Evolutionary conservation across 2,888 invertebrate species (phyloP).

Genomic region (Plebejus argus): DNA sequence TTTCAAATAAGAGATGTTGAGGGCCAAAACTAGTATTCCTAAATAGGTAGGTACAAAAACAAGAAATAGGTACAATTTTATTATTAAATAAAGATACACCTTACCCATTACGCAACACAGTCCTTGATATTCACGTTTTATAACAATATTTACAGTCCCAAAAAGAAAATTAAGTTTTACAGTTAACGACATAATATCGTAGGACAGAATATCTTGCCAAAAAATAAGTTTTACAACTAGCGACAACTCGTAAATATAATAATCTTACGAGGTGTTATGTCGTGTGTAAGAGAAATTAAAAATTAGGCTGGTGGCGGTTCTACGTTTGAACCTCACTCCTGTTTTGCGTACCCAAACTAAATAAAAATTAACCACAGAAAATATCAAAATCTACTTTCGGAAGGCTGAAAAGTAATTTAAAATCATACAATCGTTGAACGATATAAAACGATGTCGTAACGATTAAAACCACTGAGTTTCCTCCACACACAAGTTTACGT

Average conservation of each 20-base stretch:
- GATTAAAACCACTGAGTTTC: background rate
- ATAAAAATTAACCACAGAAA: background rate
- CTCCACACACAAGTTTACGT: background rate
- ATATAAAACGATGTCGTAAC: background rate
- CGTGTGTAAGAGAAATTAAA: background rate
- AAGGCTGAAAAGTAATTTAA: background rate
- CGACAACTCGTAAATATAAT: background rate
- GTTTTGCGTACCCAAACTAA: background rate
- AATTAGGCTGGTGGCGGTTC: no score
- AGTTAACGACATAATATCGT: background rate
- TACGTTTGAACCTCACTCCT: no score
- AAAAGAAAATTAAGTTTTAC: background rate
- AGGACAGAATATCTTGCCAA: no score
- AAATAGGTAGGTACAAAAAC: background rate
- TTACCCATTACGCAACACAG: background rate
- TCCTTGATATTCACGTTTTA: background rate
- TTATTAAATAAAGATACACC: no score
- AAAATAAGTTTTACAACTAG: background rate
- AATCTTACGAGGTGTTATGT: background rate
- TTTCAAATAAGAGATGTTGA: background rate
- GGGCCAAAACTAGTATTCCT: background rate
- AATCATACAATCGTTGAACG: background rate
- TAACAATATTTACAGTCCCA: background rate
- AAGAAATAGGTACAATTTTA: background rate
- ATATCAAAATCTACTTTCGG: background rate